These are phyloP conservation scores for Sciurus carolinensis DNA, from an alignment of 2,797 vertebrate species.

Conservation along the genomic window DNA sequence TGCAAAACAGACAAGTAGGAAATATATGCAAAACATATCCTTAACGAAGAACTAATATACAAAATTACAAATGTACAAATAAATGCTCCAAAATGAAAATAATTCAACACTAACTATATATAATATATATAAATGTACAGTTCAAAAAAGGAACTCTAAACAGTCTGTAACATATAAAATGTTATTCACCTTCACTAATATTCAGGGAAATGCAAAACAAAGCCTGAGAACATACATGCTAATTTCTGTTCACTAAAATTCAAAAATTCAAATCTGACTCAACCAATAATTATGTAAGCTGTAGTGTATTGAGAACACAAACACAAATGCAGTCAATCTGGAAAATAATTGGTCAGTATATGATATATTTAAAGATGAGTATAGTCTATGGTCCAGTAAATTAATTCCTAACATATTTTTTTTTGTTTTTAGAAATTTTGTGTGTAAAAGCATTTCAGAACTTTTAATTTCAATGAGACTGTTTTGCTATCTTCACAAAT, in stretches of 20 bases:
- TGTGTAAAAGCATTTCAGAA: no score
- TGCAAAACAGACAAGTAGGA: background rate
- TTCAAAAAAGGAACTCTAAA: background rate
- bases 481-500: no score
- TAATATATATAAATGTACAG: background rate
- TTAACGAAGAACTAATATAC: background rate
- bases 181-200: background rate
- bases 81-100: background rate
- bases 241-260: constrained; percentile 4
- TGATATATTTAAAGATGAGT: background rate
- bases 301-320: background rate
- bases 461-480: no score
- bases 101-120: background rate
- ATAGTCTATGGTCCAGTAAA: background rate
- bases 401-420: background rate
- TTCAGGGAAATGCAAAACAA: constrained; percentile 13
- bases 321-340: background rate
- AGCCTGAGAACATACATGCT: background rate
- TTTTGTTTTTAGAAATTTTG: no score
- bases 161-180: background rate
- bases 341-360: background rate
- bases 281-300: background rate
- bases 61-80: constrained; percentile 10
- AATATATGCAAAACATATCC: background rate
- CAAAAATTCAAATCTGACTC: background rate